A percentile compares a stretch with the other conserved stretches of the same genome.
phyloP scores from a whole-genome alignment of 2,113 vertebrate species.

The Emberiza fucata region DNA sequence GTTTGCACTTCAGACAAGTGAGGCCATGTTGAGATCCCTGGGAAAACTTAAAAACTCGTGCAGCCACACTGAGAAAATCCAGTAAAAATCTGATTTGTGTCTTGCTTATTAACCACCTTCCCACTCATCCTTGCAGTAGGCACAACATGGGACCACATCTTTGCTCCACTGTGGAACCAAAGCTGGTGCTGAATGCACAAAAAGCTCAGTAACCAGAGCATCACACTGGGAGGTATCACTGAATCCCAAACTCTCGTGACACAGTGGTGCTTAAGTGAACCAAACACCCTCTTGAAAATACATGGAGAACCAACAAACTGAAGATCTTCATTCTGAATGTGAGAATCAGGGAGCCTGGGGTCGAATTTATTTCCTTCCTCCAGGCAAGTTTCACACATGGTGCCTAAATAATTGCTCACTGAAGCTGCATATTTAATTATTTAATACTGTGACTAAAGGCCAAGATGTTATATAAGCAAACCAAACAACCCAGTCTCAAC shows the following conservation, averaged over 20 bases:
- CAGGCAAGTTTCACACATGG: constrained; percentile 53
- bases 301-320: constrained; percentile 14
- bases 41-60: neutral
- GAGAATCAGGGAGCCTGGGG: constrained; percentile 25
- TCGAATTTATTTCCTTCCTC: constrained; percentile 64
- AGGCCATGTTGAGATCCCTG: neutral
- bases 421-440: constrained; percentile 74
- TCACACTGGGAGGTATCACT: neutral
- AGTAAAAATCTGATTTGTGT: neutral
- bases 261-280: constrained; percentile 2
- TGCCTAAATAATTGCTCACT: constrained; percentile 67
- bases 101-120: neutral
- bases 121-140: neutral
- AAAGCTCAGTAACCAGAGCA: neutral
- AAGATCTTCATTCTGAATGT: neutral
- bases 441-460: constrained; percentile 56
- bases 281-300: constrained; percentile 5
- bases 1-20: neutral
- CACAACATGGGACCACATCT: neutral
- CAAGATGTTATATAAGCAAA: constrained; percentile 61
- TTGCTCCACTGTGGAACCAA: neutral
- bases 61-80: neutral
- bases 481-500: neutral
- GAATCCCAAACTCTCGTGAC: neutral
- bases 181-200: neutral